phyloP scores from a whole-genome alignment of 2,797 vertebrate species.

The Prunella strophiata region DNA sequence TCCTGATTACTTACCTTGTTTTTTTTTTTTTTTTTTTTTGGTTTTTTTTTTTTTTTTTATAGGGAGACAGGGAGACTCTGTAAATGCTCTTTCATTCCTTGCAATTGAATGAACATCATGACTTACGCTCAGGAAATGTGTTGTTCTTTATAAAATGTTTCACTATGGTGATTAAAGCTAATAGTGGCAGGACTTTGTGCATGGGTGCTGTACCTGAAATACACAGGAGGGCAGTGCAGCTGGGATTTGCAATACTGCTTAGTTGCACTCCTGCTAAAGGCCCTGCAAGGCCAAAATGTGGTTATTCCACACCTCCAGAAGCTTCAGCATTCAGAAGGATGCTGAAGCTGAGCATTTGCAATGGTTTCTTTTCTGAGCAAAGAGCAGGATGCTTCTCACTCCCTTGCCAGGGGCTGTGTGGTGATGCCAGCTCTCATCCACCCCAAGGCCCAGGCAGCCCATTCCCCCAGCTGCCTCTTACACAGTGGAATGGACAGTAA shows the following conservation, averaged over 20 bases:
- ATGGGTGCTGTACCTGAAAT: background rate
- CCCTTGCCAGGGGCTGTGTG: background rate
- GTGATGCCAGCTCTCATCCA: background rate
- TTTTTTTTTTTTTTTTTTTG: background rate
- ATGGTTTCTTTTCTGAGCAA: background rate
- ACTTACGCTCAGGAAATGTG: accelerated
- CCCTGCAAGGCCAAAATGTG: background rate
- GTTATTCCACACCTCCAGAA: background rate
- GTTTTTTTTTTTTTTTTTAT: background rate
- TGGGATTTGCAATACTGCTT: background rate
- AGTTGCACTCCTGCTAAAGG: background rate
- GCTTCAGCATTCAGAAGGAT: background rate
- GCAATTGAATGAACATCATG: background rate
- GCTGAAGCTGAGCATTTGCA: background rate
- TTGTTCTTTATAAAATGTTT: background rate
- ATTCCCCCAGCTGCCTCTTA: background rate
- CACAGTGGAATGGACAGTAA: background rate
- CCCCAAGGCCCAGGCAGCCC: accelerated
- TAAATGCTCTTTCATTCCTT: background rate
- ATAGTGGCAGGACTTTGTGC: too few relatives aligned
- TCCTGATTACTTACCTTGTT: background rate
- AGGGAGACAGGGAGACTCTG: background rate
- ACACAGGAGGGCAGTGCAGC: background rate
- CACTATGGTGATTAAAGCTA: background rate
- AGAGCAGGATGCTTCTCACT: background rate